Conservation (phyloP, 2,888 invertebrate genomes). For the Cheilosia grossa region DNA sequence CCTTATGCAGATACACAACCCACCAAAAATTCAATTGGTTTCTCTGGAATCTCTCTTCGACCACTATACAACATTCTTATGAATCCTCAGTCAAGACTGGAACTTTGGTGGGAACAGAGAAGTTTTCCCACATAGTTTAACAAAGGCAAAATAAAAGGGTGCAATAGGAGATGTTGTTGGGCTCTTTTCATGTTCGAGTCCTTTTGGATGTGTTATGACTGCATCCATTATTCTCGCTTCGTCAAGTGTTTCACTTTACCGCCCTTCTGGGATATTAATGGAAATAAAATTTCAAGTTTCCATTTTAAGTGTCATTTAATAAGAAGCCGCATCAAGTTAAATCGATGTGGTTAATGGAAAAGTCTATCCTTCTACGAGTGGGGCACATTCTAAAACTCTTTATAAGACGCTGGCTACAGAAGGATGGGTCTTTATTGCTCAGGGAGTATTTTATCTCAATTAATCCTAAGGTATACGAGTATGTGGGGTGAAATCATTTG, state of each 20-base stretch:
- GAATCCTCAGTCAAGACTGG: constrained; percentile 51
- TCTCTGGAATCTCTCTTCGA: constrained; percentile 25
- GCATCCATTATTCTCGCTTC: neutral
- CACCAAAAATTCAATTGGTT: constrained; percentile 66
- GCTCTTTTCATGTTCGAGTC: neutral
- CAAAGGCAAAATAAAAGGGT: constrained; percentile 68
- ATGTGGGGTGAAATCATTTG: constrained; percentile 58
- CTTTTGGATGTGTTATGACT: constrained; percentile 32
- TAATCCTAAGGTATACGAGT: constrained; percentile 27
- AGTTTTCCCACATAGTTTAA: constrained; percentile 59
- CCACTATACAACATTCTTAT: constrained; percentile 60
- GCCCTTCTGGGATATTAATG: constrained; percentile 52
- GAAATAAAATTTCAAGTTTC: constrained; percentile 70
- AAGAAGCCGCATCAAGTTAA: constrained; percentile 56
- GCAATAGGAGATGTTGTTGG: constrained; percentile 5
- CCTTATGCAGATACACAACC: constrained; percentile 60
- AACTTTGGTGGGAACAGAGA: constrained; percentile 26
- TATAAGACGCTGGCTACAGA: neutral
- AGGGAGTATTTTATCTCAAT: constrained; percentile 59
- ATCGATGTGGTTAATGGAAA: constrained; percentile 30
- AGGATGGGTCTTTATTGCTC: constrained; percentile 51
- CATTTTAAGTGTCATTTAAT: constrained; percentile 62
- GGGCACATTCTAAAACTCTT: constrained; percentile 31
- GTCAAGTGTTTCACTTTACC: constrained; percentile 13
- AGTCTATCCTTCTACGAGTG: constrained; percentile 3